Conservation (phyloP, 2,113 vertebrate species). For the Heliornis fulica region DNA sequence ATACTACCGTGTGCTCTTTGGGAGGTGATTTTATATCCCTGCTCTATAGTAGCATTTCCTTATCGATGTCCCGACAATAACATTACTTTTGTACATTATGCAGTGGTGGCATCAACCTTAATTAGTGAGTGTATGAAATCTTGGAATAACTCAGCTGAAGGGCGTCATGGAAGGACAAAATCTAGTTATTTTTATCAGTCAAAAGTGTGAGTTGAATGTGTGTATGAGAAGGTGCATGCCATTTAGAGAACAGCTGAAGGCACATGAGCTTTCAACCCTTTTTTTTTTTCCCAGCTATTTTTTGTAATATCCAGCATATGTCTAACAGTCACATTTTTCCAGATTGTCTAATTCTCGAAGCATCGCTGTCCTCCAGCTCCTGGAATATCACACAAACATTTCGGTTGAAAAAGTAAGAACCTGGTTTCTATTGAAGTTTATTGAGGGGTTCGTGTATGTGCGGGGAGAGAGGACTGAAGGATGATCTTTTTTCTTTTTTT, state of each 20-base stretch:
- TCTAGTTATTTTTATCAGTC: background rate
- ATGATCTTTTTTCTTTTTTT: background rate
- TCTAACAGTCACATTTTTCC: conserved; percentile 45
- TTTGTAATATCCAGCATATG: background rate
- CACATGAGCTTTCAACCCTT: background rate
- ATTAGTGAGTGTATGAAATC: background rate
- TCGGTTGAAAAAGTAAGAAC: conserved; percentile 74
- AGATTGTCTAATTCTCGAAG: conserved; percentile 68
- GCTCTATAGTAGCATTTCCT: background rate
- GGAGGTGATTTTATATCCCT: background rate
- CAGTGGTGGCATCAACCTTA: background rate
- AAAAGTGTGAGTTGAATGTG: background rate
- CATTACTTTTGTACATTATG: background rate
- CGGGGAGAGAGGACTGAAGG: background rate
- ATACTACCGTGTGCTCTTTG: background rate
- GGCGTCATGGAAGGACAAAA: background rate
- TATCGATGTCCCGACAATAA: background rate
- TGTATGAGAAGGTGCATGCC: background rate
- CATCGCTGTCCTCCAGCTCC: conserved; percentile 50
- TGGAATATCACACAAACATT: conserved; percentile 73
- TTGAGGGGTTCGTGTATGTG: background rate
- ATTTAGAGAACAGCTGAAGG: background rate
- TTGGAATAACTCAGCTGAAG: background rate
- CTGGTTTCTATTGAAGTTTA: background rate
- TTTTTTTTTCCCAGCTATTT: conserved; percentile 1